phyloP scores from a whole-genome alignment of 1,140 invertebrate species.

The Zaprionus ghesquierei region DNA sequence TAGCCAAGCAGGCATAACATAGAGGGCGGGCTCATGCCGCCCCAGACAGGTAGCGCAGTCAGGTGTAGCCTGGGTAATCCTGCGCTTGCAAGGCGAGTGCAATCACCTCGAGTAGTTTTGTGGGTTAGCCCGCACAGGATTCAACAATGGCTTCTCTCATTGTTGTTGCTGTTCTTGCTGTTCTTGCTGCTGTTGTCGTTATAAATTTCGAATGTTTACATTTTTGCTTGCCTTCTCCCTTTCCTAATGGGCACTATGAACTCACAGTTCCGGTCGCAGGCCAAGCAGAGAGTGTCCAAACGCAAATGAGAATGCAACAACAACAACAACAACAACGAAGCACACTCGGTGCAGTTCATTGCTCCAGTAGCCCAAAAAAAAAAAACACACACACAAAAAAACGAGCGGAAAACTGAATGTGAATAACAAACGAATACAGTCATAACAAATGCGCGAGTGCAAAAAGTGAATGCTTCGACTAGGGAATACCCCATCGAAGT shows the following conservation, averaged over 20 bases:
- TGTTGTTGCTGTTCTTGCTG: too few species aligned
- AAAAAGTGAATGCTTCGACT: background rate
- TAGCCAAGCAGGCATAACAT: background rate
- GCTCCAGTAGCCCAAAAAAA: constrained; percentile 49
- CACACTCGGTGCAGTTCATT: constrained; percentile 60
- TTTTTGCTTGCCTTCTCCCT: constrained; percentile 35
- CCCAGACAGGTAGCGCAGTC: background rate
- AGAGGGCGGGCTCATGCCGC: background rate
- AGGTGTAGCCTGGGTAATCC: background rate
- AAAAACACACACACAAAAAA: constrained; percentile 15
- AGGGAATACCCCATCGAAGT: background rate
- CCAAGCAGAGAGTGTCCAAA: constrained; percentile 22
- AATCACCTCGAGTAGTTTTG: constrained; percentile 56
- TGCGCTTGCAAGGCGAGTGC: constrained; percentile 27
- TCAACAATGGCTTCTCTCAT: background rate
- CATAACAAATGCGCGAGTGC: constrained; percentile 23
- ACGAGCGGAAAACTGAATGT: background rate
- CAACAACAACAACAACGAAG: background rate
- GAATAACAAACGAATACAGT: constrained; percentile 19
- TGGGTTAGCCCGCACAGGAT: constrained; percentile 71
- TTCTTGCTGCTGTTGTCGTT: constrained; percentile 29
- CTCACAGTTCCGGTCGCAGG: constrained; percentile 63
- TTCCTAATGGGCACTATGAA: constrained; percentile 72
- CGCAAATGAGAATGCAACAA: constrained; percentile 42
- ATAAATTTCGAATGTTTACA: constrained; percentile 75